Evolutionary conservation across 2,888 invertebrate genomes (phyloP).

Genomic region (Parnassius smintheus): DNA sequence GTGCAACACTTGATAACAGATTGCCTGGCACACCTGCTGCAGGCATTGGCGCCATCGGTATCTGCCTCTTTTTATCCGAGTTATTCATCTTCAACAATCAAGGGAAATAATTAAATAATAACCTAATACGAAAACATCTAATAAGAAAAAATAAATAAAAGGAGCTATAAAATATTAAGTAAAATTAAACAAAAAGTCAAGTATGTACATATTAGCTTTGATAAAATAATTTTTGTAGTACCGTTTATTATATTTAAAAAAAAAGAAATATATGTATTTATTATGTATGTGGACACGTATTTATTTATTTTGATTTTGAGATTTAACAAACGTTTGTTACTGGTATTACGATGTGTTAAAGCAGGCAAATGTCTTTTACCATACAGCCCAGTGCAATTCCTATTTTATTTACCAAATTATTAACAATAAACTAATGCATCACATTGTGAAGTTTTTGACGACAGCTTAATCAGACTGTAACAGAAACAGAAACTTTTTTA

Average conservation of each 20-base stretch:
- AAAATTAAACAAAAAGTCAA: background rate
- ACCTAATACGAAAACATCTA: background rate
- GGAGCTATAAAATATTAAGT: background rate
- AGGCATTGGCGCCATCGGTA: slow-evolving; percentile 71
- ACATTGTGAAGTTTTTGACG: too few species aligned
- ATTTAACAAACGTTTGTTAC: background rate
- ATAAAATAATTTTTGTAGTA: background rate
- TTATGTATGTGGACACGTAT: slow-evolving; percentile 9
- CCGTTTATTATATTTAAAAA: background rate
- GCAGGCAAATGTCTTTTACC: too few species aligned
- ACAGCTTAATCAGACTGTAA: too few species aligned
- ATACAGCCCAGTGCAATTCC: too few species aligned
- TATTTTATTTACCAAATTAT: too few species aligned
- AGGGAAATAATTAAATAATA: slow-evolving; percentile 10
- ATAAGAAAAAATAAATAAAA: too few species aligned
- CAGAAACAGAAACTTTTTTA: too few species aligned
- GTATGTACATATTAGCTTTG: background rate
- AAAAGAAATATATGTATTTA: slow-evolving; percentile 9
- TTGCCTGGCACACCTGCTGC: slow-evolving; percentile 64
- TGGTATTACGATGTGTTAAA: too few species aligned
- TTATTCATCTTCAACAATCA: slow-evolving; percentile 41
- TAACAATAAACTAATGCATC: too few species aligned
- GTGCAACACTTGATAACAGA: slow-evolving; percentile 85
- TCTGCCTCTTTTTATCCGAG: slow-evolving; percentile 58
- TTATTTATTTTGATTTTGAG: slow-evolving; percentile 8